Evolutionary conservation across 2,888 invertebrate species (phyloP), one percentile per base, ranked within the genome.

Genomic region (Cataglyphis altisquamis): DNA sequence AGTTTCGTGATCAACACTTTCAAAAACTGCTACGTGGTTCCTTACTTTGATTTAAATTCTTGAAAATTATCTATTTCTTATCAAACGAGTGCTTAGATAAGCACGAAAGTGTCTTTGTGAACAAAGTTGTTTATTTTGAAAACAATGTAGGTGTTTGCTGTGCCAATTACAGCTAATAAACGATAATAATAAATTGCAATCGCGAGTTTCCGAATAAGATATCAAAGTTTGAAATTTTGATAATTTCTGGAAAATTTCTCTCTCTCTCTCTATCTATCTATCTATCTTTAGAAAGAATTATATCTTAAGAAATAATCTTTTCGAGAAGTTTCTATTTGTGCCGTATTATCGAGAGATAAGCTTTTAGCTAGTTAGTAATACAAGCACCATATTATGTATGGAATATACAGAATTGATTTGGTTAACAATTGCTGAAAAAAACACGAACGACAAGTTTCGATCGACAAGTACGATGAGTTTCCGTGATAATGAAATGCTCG

Each of bases 1-100:
- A 57, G 12, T 66, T 36, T 39, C 48, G 0, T 3, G 21, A 39
- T 36, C 4, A 12, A 32, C 21, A 10, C n/a, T 75, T 36, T 36
- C 15, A 3, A 4, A 39, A 67, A 29, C 39, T 3, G 36, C n/a
- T 67, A 25, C 1, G 10, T 10, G 3, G 39, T 67, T 39, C 9
- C 8, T 68, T 66, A 41, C 3, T 2, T 68, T 21, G 3, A 55
- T 25, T 68, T 25, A 9, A n/a, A 39, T 36, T 41, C 8, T 52
- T n/a, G 1, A 41, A 29, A 41, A 29, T 52, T 75, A 75, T 64
- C 45, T 48, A 48, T 48, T 74, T 57, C 41, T 12, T 67, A 67
- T 67, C 77, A 0, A n/a, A 1, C 15, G 18, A 18, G n/a, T 21
- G 12, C 15, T 1, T 29, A 68, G 55, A 77, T 77, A 77, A 67